phyloP scores from a whole-genome alignment of 1,140 invertebrate species.

The Caenorhabditis tropicalis region DNA sequence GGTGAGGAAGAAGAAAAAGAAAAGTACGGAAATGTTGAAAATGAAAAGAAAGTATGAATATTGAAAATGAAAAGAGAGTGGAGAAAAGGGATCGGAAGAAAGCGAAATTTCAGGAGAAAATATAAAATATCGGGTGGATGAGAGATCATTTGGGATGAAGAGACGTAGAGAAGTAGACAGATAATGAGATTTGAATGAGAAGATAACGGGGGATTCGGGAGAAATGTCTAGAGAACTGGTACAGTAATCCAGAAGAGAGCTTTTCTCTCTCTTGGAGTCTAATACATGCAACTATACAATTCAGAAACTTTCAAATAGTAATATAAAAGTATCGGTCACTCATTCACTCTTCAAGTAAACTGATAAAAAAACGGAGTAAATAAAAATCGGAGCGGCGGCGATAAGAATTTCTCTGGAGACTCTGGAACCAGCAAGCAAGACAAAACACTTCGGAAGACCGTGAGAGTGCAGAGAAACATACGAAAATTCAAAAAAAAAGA shows the following conservation, averaged over 20 bases:
- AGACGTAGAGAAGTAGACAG: neutral
- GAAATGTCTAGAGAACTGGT: too few relatives aligned
- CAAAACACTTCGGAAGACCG: neutral
- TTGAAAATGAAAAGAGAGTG: neutral
- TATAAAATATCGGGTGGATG: neutral
- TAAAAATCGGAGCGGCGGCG: too few relatives aligned
- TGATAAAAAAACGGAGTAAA: neutral
- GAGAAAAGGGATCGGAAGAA: neutral
- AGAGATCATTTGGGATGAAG: conserved; percentile 1
- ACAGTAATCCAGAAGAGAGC: too few relatives aligned
- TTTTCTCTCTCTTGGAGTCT: too few relatives aligned
- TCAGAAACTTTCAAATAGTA: conserved; percentile 10
- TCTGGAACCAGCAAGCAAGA: too few relatives aligned
- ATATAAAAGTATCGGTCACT: neutral
- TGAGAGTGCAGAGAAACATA: neutral
- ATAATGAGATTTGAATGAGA: neutral
- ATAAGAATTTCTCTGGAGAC: too few relatives aligned
- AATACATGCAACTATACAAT: neutral
- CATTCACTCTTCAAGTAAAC: too few relatives aligned
- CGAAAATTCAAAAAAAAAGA: neutral
- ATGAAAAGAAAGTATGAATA: neutral
- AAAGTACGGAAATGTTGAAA: neutral
- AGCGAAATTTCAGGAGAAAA: neutral
- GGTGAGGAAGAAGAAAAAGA: neutral
- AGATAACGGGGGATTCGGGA: neutral